Conservation (phyloP, 2,797 vertebrate genomes). For the Catostomus latipinnis region DNA sequence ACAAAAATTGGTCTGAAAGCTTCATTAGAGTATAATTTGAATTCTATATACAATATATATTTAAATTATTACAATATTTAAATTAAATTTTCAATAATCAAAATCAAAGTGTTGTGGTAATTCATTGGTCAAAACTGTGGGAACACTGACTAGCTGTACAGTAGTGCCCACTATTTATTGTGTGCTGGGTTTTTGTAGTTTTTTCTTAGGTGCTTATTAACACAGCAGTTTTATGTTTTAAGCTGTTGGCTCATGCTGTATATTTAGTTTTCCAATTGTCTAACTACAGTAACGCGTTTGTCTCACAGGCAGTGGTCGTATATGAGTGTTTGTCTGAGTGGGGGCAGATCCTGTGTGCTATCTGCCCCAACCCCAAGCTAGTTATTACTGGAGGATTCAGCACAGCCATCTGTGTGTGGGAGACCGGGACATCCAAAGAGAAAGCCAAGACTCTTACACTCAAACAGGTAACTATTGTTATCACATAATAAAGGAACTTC, state of each 20-base stretch:
- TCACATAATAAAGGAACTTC: too few relatives aligned
- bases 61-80: too few relatives aligned
- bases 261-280: neutral
- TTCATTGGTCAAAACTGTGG: too few relatives aligned
- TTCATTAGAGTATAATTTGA: too few relatives aligned
- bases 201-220: too few relatives aligned
- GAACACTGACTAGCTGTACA: neutral
- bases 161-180: constrained; percentile 42
- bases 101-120: too few relatives aligned
- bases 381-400: constrained; percentile 93
- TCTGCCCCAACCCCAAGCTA: constrained; percentile 93
- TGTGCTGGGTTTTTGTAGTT: neutral
- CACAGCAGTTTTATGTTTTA: constrained; percentile 64
- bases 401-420: constrained; percentile 96
- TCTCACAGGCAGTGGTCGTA: constrained; percentile 86
- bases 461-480: constrained; percentile 87
- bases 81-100: too few relatives aligned
- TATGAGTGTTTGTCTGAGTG: constrained; percentile 97
- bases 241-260: constrained; percentile 10
- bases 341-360: constrained; percentile 94
- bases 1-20: too few relatives aligned
- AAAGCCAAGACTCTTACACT: constrained; percentile 89
- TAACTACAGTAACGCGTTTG: neutral
- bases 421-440: constrained; percentile 93
- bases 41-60: too few relatives aligned